Evolutionary conservation across 1,140 invertebrate species (phyloP), one percentile per base, ranked within the genome.

Genomic region (Dinoponera quadriceps): DNA sequence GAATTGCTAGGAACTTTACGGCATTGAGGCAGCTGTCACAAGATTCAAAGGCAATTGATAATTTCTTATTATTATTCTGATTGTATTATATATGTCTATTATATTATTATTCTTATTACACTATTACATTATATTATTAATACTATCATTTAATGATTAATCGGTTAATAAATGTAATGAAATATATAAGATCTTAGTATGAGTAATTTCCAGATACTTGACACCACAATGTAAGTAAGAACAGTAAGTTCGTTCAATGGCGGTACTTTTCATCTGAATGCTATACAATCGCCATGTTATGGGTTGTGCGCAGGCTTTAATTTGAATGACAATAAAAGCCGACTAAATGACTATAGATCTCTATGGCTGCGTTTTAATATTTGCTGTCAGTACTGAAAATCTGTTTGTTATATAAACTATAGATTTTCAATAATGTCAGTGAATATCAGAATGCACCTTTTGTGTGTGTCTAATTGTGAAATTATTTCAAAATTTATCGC

Each of bases 11-110:
- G 91, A 91, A 91, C 72, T 90, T 88, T 90, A 91, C 92, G 89
- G 93, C 93, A 94, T 94, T 94, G 94, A 94, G 94, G 94, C 94
- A 94, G 94, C 94, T 94, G 94, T 94, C 94, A 94, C 84, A 91
- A 85, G 87, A 93, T 92, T 81, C 80, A 88, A 93, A 89, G 89
- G 92, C 85, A 93, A 93, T 92, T 93, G 38, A 44, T 44, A 92
- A 91, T 93, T 93, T 91, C 85, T 89, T 87, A 89, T 92, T 90
- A 91, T 91, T 91, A 89, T 77, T 80, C 65, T 91, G 65, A 92
- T 88, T 91, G 90, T 92, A 92, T 93, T 92, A 92, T 92, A 92
- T 92, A 91, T 89, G 84, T 91, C 88, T 82, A 85, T 85, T 92
- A 92, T 92, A 90, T 91, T 90, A 88, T 90, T 92, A 88, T 92